Evolutionary conservation across 2,797 vertebrate genomes (phyloP).

Genomic region (Argyrosomus regius): DNA sequence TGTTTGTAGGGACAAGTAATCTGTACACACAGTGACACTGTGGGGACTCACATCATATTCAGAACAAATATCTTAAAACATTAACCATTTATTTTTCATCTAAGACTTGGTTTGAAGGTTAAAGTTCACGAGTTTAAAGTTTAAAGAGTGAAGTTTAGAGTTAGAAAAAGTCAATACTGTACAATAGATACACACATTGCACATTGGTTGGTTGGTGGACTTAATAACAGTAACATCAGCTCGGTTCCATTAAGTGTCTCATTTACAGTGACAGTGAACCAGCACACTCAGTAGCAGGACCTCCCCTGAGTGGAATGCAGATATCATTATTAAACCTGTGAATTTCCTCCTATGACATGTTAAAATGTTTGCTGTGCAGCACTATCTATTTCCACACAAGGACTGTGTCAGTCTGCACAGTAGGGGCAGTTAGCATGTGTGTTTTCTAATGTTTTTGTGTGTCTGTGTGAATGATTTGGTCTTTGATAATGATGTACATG

Average conservation of each 20-base stretch:
- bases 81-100: neutral
- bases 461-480: slow-evolving; percentile 5
- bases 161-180: neutral
- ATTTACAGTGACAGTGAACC: too few relatives aligned
- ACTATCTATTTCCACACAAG: neutral
- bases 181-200: neutral
- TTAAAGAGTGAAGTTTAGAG: slow-evolving; percentile 7
- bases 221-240: too few relatives aligned
- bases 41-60: neutral
- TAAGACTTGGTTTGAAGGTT: neutral
- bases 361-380: too few relatives aligned
- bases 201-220: too few relatives aligned
- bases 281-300: too few relatives aligned
- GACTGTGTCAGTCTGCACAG: neutral
- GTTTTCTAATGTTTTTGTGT: slow-evolving; percentile 14
- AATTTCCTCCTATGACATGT: too few relatives aligned
- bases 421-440: neutral
- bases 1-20: slow-evolving; percentile 29
- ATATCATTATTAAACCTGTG: too few relatives aligned
- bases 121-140: neutral
- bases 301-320: too few relatives aligned
- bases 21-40: slow-evolving; percentile 1
- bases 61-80: neutral
- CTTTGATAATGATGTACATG: slow-evolving; percentile 47
- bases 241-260: too few relatives aligned